Evolutionary conservation across 2,113 vertebrate genomes (phyloP), one percentile per base, ranked within the genome.

Genomic region (Dasyurus viverrinus): DNA sequence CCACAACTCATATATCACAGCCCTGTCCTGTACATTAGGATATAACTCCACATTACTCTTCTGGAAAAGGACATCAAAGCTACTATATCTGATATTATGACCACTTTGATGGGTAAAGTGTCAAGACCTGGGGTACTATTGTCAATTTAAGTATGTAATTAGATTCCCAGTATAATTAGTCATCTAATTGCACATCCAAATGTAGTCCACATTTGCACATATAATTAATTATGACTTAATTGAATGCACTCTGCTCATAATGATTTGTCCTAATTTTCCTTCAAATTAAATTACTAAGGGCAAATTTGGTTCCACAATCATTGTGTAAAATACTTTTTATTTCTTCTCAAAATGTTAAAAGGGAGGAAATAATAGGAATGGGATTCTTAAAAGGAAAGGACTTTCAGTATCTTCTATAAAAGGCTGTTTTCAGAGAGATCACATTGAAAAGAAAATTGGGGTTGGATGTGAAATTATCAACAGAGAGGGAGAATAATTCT

Each of bases 181-280:
- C 89, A 95, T 94, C 90, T 94, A 96, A 92, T 53, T 96, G 90
- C 54, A 90, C 53, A 92, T 90, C 54, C n/a, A 94, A 96, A 84
- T 92, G 68, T 94, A 95, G 53, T 94, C 90, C 52, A 54, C 22
- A 92, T 94, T 95, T 95, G 47, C 90, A 94, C 91, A 92, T 93
- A 97, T 97, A 96, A 97, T 97, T 97, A 96, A 96, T 95, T 95
- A 94, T 46, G 7, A 97, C 89, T 94, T 97, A 96, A 97, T 92
- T 95, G 93, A 97, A 97, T 94, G 27, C 60, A 94, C 94, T 96
- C 91, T 95, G 92, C 54, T 96, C 2, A 54, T 93, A 93, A 92
- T 92, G 53, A 94, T 97, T 91, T 92, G 27, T 92, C 94, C 84
- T 93, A 94, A 93, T 97, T 96, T 95, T 53, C 91, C 96, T 95